Evolutionary conservation across 64 coral and sea anemone species (phyloP), one percentile per base, ranked within the genome.

Genomic region (Montipora capricornis): DNA sequence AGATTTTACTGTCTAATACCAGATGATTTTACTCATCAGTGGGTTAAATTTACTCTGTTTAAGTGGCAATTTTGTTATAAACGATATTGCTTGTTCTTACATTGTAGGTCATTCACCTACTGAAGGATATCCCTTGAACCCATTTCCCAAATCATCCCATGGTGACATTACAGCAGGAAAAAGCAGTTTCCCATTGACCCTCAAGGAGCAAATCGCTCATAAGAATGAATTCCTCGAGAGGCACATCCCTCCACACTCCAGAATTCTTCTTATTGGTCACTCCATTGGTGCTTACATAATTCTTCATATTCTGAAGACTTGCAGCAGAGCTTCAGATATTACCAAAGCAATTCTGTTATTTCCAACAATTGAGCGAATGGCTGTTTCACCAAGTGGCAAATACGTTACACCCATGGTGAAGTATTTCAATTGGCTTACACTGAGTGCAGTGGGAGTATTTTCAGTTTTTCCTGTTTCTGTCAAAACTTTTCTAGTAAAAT

Each of bases 351-450:
- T 99, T 51, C 84, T 99, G 17, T 22, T 99, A 44, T 99, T 99
- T 94, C 97, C 97, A 44, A 96, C 97, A 22, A 92, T 99, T 26
- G 97, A 99, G 64, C 79, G 97, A 89, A 99, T 99, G 97, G 97
- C 97, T 12, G 4, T 91, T 19, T 92, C 97, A 0, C 97, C 97
- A 19, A 96, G 83, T 87, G 97, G 97, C 29, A 73, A 77, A 26
- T 76, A 70, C 68, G 93, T 97, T 47, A 96, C 95, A 68, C 94
- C 95, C 12, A 46, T 94, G 44, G 92, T 93, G 20, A 99, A 89
- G 17, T 92, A 99, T 79, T 96, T 89, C 48, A 96, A 92, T 74
- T 99, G 97, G 97, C 51, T 93, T 16, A 74, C 89, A 2, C 64
- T 99, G 59, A 22, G 80, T 66, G 78, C 79, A 16, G 89, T 64